These are phyloP conservation scores for Coracopsis vasa DNA, from an alignment of 2,113 vertebrate genomes.

Conservation along the genomic window DNA sequence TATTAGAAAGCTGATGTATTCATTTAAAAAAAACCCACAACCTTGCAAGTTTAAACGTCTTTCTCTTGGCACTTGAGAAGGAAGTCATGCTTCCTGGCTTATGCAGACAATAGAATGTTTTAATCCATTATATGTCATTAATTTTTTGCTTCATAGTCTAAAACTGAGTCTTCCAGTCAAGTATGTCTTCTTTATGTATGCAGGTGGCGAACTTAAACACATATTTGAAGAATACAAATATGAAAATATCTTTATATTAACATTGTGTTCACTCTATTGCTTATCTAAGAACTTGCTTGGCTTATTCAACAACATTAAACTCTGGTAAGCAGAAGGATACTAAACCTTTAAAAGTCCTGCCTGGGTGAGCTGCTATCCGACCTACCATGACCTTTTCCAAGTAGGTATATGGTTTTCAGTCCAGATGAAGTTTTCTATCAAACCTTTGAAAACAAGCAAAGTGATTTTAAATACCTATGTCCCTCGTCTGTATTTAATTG, in stretches of 20 bases:
- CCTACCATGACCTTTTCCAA: background rate
- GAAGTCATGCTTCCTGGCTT: background rate
- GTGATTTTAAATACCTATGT: fast-evolving
- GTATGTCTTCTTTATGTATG: background rate
- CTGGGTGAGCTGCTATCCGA: background rate
- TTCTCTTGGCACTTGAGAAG: background rate
- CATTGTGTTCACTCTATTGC: background rate
- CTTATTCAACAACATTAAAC: background rate
- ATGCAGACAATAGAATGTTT: background rate
- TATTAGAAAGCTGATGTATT: background rate
- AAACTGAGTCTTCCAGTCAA: background rate
- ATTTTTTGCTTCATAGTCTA: background rate
- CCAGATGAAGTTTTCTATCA: background rate
- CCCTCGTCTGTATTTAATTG: background rate
- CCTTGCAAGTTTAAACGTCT: background rate
- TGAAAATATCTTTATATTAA: background rate
- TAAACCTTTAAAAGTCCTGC: background rate
- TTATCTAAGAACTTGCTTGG: background rate
- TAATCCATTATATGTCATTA: background rate
- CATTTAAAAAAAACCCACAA: background rate
- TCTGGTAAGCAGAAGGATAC: background rate
- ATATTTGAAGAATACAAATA: background rate
- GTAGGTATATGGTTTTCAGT: background rate
- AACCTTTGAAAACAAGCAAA: background rate
- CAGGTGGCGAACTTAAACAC: background rate